Percentiles rank a stretch among this genome's conserved stretches.
phyloP scores from a whole-genome alignment of 2,888 invertebrate genomes.

The Amphipyra berbera region DNA sequence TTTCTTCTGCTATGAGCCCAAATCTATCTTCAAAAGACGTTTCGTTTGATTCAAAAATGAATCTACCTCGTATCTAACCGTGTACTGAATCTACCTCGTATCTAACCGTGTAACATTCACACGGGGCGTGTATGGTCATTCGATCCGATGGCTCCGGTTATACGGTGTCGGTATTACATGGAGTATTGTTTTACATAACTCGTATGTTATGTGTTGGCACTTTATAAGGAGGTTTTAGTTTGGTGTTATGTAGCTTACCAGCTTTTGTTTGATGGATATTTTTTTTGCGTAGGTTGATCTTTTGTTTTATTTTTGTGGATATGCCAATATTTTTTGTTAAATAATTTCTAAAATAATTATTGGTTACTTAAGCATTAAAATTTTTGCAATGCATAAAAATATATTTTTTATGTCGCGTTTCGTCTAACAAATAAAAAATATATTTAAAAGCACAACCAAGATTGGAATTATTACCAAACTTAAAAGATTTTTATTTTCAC shows the following conservation, averaged over 20 bases:
- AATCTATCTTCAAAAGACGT: neutral
- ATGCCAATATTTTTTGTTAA: no score
- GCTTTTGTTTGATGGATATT: neutral
- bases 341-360: no score
- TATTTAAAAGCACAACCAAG: slow-evolving; percentile 34
- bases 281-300: neutral
- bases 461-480: slow-evolving; percentile 1
- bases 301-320: no score
- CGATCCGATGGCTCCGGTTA: slow-evolving; percentile 73
- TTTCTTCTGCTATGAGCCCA: no score
- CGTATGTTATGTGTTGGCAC: slow-evolving; percentile 38
- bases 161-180: slow-evolving; percentile 84
- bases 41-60: neutral
- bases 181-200: slow-evolving; percentile 78
- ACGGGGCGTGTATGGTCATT: slow-evolving; percentile 69
- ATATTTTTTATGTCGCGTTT: no score
- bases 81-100: slow-evolving; percentile 3
- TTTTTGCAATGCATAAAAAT: no score
- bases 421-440: neutral
- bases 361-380: no score
- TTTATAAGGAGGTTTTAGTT: slow-evolving; percentile 6
- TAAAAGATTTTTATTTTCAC: slow-evolving; percentile 4
- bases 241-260: neutral
- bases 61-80: neutral
- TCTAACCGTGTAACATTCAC: slow-evolving; percentile 64